Conservation (phyloP, 2,888 invertebrate species). For the Scrobipalpa atriplicella region DNA sequence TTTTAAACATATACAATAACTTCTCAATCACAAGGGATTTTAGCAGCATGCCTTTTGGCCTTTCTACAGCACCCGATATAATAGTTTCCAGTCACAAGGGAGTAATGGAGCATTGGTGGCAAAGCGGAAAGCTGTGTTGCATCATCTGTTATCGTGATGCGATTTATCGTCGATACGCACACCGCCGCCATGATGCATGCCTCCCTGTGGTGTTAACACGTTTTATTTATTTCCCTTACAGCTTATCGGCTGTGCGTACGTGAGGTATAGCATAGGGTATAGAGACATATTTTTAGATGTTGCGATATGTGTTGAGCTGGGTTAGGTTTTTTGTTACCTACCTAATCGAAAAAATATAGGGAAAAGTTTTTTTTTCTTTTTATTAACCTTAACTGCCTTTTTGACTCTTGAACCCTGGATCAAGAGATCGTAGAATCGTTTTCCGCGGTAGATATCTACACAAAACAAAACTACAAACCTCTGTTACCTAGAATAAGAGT, state of each 20-base stretch:
- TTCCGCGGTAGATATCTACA: no score
- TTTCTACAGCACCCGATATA: background rate
- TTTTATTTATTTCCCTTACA: constrained; percentile 32
- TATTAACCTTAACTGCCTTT: no score
- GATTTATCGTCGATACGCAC: constrained; percentile 25
- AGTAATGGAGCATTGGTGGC: constrained; percentile 1
- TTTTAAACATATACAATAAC: no score
- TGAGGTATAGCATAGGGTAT: background rate
- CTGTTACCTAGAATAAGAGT: no score
- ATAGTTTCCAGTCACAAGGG: constrained; percentile 12
- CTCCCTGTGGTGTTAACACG: constrained; percentile 31
- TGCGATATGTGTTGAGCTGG: no score
- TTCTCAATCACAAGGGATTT: no score
- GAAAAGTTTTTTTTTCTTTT: no score
- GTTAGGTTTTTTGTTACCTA: no score
- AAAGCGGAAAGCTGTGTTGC: constrained; percentile 31
- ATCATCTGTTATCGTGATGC: constrained; percentile 29
- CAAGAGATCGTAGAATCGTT: no score
- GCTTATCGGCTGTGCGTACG: constrained; percentile 4
- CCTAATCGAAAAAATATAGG: no score
- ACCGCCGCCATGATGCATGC: constrained; percentile 25
- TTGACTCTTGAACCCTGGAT: no score
- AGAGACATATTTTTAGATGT: background rate
- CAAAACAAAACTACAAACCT: no score
- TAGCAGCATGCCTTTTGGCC: background rate